Base-by-base conservation (phyloP, 2,888 invertebrate genomes). In the Scaeva pyrastri region DNA sequence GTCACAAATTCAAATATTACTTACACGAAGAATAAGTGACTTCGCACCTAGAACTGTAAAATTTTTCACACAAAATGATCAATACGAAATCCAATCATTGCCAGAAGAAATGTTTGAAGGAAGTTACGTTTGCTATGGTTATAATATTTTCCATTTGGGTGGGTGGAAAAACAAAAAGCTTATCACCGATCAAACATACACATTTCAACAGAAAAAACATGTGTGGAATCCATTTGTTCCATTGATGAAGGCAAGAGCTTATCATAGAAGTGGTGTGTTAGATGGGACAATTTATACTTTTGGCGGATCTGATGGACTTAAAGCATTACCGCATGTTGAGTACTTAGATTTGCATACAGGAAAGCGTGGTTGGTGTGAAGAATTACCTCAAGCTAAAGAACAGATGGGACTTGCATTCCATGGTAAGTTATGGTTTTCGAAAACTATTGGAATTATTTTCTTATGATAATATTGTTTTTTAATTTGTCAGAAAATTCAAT, bases 221-320 rank as follows among this genome's bases (percentile, higher is more conserved):
- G 39, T 52, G 2, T 89, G 89, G 89, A 79, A 70, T 14, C 21
- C 62, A n/a, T 86, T 87, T 68, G 74, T 81, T n/a, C 80, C 88
- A 23, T 70, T 89, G 31, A 68, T 66, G 8, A 19, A 82, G 19
- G 74, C 79, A 19, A 81, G 88, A 56, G 84, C 88, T 31, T 85
- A 88, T 71, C 88, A 88, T 72, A 68, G 87, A 11, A 88, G 79
- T 70, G 68, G 74, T 56, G 70, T 80, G 12, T 23, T 87, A 0
- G 31, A 87, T 66, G 79, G 64, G 4, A 77, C 39, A 0, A 80
- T 88, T 26, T 88, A 77, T 23, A 77, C 71, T 1, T 10, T 85
- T 31, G 88, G 88, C 10, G 88, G 88, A 11, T 78, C 78, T 6
- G 60, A 74, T 71, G 81, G 78, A 4, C 31, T 50, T 10, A 73